Percentiles rank a stretch among this genome's conserved stretches.
Conservation (phyloP, 1,140 invertebrate species). For the Hylaeus volcanicus region DNA sequence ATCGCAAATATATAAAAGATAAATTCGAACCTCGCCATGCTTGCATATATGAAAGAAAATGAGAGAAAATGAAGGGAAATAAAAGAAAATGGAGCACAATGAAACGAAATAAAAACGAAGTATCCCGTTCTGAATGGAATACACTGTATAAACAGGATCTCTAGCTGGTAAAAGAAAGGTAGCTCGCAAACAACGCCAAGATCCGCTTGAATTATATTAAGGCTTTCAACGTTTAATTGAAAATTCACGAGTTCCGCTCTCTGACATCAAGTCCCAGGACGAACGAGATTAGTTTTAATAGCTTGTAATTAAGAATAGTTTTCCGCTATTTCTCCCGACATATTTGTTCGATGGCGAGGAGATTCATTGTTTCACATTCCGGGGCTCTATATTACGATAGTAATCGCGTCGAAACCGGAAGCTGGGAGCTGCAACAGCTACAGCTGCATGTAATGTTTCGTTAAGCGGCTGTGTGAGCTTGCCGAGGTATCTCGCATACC, state of each 20-base stretch:
- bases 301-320: slow-evolving; percentile 22
- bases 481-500: background rate
- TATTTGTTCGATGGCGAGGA: background rate
- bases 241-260: background rate
- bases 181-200: background rate
- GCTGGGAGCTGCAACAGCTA: background rate
- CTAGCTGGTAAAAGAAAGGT: background rate
- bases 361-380: background rate
- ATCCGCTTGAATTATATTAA: background rate
- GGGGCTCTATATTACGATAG: background rate
- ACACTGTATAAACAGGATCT: too few relatives aligned
- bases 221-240: slow-evolving; percentile 5
- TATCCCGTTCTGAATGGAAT: too few relatives aligned
- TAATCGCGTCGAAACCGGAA: background rate
- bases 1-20: too few relatives aligned
- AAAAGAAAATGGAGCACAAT: too few relatives aligned
- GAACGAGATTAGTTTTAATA: slow-evolving; percentile 1
- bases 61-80: too few relatives aligned
- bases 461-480: background rate
- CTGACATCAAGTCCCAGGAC: background rate
- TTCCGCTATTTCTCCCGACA: background rate
- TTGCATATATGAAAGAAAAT: too few relatives aligned
- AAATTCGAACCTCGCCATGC: too few relatives aligned
- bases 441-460: background rate
- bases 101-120: too few relatives aligned